Percentiles rank a stretch among this genome's conserved stretches.
Evolutionary conservation across 2,797 vertebrate species (phyloP).

Genomic region (Pseudochirops corinnae): DNA sequence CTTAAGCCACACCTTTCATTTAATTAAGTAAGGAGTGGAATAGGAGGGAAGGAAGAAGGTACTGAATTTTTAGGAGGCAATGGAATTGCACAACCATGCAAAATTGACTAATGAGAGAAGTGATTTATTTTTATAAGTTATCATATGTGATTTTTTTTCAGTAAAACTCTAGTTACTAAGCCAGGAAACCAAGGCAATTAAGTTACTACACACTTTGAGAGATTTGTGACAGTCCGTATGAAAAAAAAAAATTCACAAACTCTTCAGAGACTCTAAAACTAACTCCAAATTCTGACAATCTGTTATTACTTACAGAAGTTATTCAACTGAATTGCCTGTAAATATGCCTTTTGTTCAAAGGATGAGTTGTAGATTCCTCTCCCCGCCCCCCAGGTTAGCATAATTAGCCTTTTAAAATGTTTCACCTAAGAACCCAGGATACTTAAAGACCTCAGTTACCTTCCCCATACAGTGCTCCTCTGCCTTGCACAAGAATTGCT

Average conservation of each 20-base stretch:
- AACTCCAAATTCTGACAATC: neutral
- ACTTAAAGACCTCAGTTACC: neutral
- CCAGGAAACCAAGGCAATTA: slow-evolving; percentile 21
- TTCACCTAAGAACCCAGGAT: neutral
- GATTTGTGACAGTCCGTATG: neutral
- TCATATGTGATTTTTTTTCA: neutral
- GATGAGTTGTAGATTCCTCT: neutral
- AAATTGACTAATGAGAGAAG: slow-evolving; percentile 49
- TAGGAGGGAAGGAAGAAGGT: slow-evolving; percentile 60
- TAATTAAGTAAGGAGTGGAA: slow-evolving; percentile 67
- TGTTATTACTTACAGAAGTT: neutral
- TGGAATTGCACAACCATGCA: slow-evolving; percentile 31
- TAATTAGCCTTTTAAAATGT: neutral
- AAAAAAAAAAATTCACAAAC: neutral
- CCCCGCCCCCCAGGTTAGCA: too few relatives aligned
- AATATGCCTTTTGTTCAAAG: neutral
- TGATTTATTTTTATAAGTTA: neutral
- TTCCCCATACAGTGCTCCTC: neutral
- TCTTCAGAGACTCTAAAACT: neutral
- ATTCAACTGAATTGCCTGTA: neutral
- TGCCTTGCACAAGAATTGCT: neutral
- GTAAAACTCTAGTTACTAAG: neutral
- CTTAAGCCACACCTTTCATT: slow-evolving; percentile 67
- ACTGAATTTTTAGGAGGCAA: neutral
- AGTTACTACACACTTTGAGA: slow-evolving; percentile 27